A percentile compares a stretch with the other conserved stretches of the same genome.
phyloP scores from a whole-genome alignment of 1,140 invertebrate species.

The Medauroidea extradentata region DNA sequence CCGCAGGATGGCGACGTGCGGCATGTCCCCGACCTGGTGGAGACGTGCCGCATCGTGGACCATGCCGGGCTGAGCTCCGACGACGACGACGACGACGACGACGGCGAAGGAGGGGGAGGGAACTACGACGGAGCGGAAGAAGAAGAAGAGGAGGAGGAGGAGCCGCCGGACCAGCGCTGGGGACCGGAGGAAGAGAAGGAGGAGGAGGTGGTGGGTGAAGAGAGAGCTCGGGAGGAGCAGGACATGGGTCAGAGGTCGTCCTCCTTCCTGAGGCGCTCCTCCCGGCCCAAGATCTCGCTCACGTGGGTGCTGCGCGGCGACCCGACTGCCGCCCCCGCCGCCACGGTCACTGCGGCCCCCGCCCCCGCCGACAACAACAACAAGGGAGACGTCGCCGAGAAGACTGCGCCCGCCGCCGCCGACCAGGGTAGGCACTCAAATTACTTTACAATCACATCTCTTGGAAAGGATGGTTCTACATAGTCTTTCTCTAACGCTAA shows the following conservation, averaged over 20 bases:
- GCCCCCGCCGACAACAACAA: slow-evolving; percentile 6
- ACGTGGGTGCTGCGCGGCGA: slow-evolving; percentile 54
- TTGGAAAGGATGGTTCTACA: too few species aligned
- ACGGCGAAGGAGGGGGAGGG: slow-evolving; percentile 1
- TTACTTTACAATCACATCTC: too few species aligned
- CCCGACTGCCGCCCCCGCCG: neutral
- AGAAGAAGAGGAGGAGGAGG: slow-evolving; percentile 8
- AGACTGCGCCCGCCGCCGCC: slow-evolving; percentile 1
- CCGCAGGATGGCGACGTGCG: slow-evolving; percentile 3
- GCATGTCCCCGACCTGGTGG: slow-evolving; percentile 14
- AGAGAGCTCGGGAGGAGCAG: neutral
- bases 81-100: neutral
- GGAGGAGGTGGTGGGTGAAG: slow-evolving; percentile 3
- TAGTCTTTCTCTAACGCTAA: too few species aligned
- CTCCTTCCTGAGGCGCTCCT: slow-evolving; percentile 5
- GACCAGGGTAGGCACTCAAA: neutral
- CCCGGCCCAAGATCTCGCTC: slow-evolving; percentile 60
- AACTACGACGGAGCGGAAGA: too few species aligned
- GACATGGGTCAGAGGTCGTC: slow-evolving; percentile 14
- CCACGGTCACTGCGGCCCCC: neutral
- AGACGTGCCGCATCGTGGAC: slow-evolving; percentile 7
- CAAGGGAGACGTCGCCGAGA: slow-evolving; percentile 15
- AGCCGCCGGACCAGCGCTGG: neutral
- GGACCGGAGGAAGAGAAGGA: neutral
- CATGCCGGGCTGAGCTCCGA: neutral